phyloP scores from a whole-genome alignment of 2,888 invertebrate genomes.

The Ectobius pallidus region DNA sequence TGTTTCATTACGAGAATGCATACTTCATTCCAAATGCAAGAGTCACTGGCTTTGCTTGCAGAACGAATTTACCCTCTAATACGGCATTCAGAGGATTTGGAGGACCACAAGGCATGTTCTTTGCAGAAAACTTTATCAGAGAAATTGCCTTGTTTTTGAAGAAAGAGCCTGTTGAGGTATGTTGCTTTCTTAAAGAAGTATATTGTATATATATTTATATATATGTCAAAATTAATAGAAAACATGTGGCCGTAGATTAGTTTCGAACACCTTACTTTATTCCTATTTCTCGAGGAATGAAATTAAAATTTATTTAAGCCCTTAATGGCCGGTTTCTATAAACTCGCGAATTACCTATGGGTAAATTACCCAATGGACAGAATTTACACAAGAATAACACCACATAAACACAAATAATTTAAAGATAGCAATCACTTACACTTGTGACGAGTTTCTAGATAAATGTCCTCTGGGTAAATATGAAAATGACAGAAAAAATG shows the following conservation, averaged over 20 bases:
- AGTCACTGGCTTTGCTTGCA: slow-evolving; percentile 76
- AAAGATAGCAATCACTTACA: too few species aligned
- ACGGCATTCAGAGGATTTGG: slow-evolving; percentile 95
- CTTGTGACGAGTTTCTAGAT: too few species aligned
- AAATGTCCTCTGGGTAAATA: too few species aligned
- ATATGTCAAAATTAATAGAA: background rate
- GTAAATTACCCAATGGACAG: too few species aligned
- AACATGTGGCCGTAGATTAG: slow-evolving; percentile 58
- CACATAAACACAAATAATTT: too few species aligned
- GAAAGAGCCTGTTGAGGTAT: slow-evolving; percentile 68
- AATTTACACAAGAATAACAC: too few species aligned
- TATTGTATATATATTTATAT: background rate
- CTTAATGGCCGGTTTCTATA: too few species aligned
- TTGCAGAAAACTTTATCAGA: slow-evolving; percentile 77
- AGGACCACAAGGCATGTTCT: slow-evolving; percentile 89
- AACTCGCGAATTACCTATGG: too few species aligned
- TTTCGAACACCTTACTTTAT: slow-evolving; percentile 3
- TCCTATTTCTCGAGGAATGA: too few species aligned
- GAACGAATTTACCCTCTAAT: slow-evolving; percentile 89
- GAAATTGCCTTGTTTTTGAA: slow-evolving; percentile 75
- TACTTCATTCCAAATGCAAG: slow-evolving; percentile 79
- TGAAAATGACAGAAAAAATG: too few species aligned
- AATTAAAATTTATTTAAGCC: too few species aligned
- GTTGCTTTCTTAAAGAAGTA: slow-evolving; percentile 44
- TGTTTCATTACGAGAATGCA: slow-evolving; percentile 83